phyloP scores from a whole-genome alignment of 2,888 invertebrate species.

The Acanthosepion esculentum region DNA sequence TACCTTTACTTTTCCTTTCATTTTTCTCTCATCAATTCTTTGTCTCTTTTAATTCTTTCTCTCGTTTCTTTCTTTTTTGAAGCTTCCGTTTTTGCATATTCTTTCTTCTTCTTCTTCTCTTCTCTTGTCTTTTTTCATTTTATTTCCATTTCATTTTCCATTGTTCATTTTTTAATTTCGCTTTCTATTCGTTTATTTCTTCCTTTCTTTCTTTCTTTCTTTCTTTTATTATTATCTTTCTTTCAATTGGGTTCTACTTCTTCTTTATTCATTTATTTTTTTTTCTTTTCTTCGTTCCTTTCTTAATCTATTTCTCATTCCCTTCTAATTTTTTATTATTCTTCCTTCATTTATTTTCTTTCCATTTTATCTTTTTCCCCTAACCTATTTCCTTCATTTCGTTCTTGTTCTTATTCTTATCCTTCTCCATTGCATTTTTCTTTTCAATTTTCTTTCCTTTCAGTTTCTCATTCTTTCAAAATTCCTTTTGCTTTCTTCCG shows the following conservation, averaged over 20 bases:
- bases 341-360: background rate
- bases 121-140: background rate
- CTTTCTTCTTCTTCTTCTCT: background rate
- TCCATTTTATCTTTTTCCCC: background rate
- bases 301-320: no score
- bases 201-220: background rate
- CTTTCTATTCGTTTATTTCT: background rate
- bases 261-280: no score
- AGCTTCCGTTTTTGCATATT: no score
- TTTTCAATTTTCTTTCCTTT: background rate
- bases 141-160: background rate
- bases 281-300: no score
- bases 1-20: background rate
- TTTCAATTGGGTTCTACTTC: no score
- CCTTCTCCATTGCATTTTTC: background rate
- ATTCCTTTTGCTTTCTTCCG: background rate
- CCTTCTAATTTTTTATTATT: no score
- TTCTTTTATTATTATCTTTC: background rate
- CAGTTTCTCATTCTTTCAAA: background rate
- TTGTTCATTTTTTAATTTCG: background rate
- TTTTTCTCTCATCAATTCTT: background rate
- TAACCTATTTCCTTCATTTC: background rate
- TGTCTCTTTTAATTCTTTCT: background rate
- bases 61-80: background rate
- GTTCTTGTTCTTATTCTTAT: background rate